Evolutionary conservation across 1,140 invertebrate species (phyloP), one percentile per base, ranked within the genome.

Genomic region (Philaenus spumarius): DNA sequence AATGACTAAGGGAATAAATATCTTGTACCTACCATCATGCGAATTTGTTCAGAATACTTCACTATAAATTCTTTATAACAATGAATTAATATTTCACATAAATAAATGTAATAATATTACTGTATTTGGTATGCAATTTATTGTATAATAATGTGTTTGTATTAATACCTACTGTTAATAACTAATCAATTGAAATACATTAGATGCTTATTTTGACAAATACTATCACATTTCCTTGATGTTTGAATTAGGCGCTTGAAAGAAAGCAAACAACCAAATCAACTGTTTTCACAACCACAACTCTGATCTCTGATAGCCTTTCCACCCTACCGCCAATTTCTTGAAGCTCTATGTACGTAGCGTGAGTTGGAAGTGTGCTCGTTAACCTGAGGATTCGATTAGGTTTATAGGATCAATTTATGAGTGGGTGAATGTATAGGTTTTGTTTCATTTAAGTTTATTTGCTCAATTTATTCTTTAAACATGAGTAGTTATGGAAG

Each of bases 401-500:
- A 22, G 14, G 45, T 22, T 17, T 20, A 20, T 19, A 46, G 3
- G 17, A 46, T 22, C 9, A 15, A 15, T 20, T 19, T 20, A 20
- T 53, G n/a, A n/a, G 47, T 30, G n/a, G 30, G 23, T 12, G 22
- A 20, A 20, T 53, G 35, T 24, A 5, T 2, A 19, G 2, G 34
- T 53, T 17, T 15, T 6, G 30, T 53, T 30, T 20, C 24, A 2
- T 30, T 2, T 50, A n/a, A 12, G 6, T 17, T 37, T 53, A 37
- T 37, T 20, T 7, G 15, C 37, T 26, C 20, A 19, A 30, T 7
- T 14, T 37, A 39, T 20, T 39, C n/a, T 22, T 4, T 15, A 19
- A 20, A 15, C 30, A 53, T n/a, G 19, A 89, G 90, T 87, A 91
- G 87, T 76, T 90, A 90, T 79, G 89, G 89, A 60, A 80, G 91